phyloP scores from a whole-genome alignment of 2,113 vertebrate species.

The Pachycephala philippinensis region DNA sequence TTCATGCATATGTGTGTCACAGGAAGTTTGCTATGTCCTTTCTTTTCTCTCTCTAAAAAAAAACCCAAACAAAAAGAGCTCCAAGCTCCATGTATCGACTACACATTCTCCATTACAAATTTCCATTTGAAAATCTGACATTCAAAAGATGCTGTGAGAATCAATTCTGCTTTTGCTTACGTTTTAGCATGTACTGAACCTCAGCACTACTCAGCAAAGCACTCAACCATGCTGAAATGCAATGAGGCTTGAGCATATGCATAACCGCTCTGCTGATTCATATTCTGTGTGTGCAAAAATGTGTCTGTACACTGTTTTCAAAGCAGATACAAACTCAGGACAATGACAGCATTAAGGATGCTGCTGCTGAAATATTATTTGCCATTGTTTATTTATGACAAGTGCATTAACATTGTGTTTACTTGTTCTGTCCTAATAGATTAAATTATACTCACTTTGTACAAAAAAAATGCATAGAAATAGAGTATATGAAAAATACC shows the following conservation, averaged over 20 bases:
- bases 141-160: neutral
- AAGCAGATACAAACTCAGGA: neutral
- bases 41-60: neutral
- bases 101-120: neutral
- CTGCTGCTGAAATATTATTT: neutral
- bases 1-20: neutral
- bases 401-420: neutral
- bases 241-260: neutral
- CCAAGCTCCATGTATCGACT: neutral
- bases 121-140: neutral
- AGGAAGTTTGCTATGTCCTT: neutral
- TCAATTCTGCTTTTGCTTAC: neutral
- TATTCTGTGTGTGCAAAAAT: neutral
- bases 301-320: neutral
- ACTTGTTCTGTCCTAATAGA: neutral
- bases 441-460: neutral
- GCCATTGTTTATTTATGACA: neutral
- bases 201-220: neutral
- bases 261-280: neutral
- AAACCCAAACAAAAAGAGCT: neutral
- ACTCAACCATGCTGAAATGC: neutral
- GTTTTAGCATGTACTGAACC: neutral
- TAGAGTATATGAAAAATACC: neutral
- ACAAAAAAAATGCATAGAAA: neutral
- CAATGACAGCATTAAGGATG: neutral